Evolutionary conservation across 64 coral and sea anemone genomes (phyloP).

Genomic region (Stichodactyla helianthus): DNA sequence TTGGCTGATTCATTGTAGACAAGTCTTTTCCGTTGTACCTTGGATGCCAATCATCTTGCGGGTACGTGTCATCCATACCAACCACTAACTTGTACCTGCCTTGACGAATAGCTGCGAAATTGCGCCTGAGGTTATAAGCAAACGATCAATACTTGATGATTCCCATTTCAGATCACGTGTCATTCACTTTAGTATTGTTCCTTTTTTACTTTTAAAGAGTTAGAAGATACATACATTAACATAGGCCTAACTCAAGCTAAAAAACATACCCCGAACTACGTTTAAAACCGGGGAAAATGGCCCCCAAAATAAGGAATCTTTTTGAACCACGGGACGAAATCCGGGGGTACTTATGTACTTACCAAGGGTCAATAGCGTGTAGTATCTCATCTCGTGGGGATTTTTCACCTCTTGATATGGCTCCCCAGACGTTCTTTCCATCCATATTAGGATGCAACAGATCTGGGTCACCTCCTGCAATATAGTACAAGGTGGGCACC

Average conservation of each 20-base stretch:
- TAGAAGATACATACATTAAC: too few species aligned
- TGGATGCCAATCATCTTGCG: slow-evolving; percentile 17
- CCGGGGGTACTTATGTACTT: not conserved
- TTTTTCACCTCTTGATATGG: slow-evolving; percentile 62
- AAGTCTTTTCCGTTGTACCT: slow-evolving; percentile 20
- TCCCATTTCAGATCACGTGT: too few species aligned
- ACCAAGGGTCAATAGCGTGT: slow-evolving; percentile 85
- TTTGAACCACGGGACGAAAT: too few species aligned
- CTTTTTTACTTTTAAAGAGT: too few species aligned
- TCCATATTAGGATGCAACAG: slow-evolving; percentile 44
- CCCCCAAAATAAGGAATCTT: too few species aligned
- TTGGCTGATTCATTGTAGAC: not conserved
- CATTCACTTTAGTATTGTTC: too few species aligned
- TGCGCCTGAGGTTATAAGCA: slow-evolving; percentile 4
- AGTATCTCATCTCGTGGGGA: slow-evolving; percentile 85
- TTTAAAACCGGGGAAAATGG: too few species aligned
- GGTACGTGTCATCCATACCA: slow-evolving; percentile 33
- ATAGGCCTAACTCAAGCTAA: too few species aligned
- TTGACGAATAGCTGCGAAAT: slow-evolving; percentile 22
- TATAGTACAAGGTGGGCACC: slow-evolving; percentile 62
- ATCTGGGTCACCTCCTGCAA: slow-evolving; percentile 55
- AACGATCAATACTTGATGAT: too few species aligned
- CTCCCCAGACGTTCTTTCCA: slow-evolving; percentile 79
- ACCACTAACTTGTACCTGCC: slow-evolving; percentile 32
- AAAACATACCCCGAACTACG: too few species aligned